Percentiles rank a stretch among this genome's conserved stretches.
Conservation (phyloP, 35 echinoderm and acorn worm genomes). For the Anneissia japonica region DNA sequence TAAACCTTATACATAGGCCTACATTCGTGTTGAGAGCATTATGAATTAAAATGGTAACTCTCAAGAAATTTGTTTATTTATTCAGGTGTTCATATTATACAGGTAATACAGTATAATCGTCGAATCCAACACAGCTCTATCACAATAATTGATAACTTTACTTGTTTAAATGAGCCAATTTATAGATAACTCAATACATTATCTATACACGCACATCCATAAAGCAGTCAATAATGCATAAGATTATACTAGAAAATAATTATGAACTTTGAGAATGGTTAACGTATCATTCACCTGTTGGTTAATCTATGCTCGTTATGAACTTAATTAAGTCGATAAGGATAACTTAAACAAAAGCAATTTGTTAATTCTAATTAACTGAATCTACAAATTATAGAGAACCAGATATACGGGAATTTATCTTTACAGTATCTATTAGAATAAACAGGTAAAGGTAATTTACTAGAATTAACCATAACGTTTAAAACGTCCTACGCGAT, state of each 20-base stretch:
- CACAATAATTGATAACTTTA: not conserved
- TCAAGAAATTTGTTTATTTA: not conserved
- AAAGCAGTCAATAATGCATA: not conserved
- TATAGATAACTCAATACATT: not conserved
- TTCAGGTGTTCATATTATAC: not conserved
- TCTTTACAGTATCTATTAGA: not conserved
- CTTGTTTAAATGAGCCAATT: not conserved
- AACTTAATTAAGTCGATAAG: not conserved
- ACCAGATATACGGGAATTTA: not conserved
- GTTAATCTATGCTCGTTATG: not conserved
- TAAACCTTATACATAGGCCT: too few relatives aligned
- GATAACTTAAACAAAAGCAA: not conserved
- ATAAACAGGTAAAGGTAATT: not conserved
- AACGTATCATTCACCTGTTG: not conserved
- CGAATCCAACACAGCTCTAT: not conserved
- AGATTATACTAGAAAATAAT: not conserved
- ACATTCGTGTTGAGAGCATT: too few relatives aligned
- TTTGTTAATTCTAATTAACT: not conserved
- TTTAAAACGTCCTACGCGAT: too few relatives aligned
- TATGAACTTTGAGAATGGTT: not conserved
- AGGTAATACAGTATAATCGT: not conserved
- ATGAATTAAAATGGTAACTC: too few relatives aligned
- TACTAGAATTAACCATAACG: too few relatives aligned
- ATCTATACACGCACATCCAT: not conserved
- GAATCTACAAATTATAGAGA: too few relatives aligned